Base-by-base conservation (phyloP, 2,113 vertebrate genomes). In the Henicopernis longicauda region DNA sequence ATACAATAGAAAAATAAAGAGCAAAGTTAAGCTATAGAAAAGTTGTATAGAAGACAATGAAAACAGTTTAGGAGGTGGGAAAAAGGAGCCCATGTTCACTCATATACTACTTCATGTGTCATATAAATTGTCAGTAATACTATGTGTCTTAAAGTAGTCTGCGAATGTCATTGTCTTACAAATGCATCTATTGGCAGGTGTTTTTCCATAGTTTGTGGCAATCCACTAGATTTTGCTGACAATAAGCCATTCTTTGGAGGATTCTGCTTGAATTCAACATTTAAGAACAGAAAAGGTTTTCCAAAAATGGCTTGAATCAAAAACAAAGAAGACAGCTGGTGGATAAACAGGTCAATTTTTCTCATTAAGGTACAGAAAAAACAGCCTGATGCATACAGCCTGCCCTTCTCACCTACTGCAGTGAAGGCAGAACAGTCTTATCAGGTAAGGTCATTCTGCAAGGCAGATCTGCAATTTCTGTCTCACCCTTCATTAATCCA, bases 291-390 rank as follows among this genome's bases (percentile, higher is more conserved):
- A 96, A 92, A 92, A 87, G 17, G 22, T 90, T 84, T 92, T 94
- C 70, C 36, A 95, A 90, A 96, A 96, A 87, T 69, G 20, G 26
- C 79, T 91, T 67, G 84, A 93, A 94, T 97, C 40, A 70, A 78
- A 95, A 97, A 59, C 90, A 96, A 83, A 94, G 69, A 81, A 88
- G 94, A 91, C 93, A 98, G 96, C 90, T 96, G 91, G 92, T 85
- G 76, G 87, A 90, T 79, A 97, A 97, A 95, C 88, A 95, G 96
- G 97, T 97, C 97, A 97, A 86, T 98, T 97, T 98, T 98, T 98
- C 97, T 98, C 96, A 98, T 97, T 97, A 98, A 95, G 84, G 73
- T 85, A 45, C 17, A 40, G 91, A 83, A 91, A 93, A 95, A 95
- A 15, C 73, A 87, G 55, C 40, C 58, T 79, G 67, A 90, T 84